Base-by-base conservation (phyloP, 2,797 vertebrate genomes). In the Smutsia gigantea region DNA sequence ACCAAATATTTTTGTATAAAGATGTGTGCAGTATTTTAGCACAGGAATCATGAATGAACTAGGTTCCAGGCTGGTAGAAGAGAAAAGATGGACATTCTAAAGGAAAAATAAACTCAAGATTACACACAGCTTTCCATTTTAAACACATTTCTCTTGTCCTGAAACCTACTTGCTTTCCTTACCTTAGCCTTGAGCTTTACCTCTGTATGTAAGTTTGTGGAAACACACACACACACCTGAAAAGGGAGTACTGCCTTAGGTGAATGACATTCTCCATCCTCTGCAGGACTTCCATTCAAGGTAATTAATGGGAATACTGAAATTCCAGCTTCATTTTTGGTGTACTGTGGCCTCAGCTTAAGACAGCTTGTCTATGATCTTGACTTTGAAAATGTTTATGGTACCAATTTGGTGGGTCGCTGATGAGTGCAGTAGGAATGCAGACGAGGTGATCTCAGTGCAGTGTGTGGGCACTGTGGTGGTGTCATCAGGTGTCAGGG, bases 361-460 rank as follows among this genome's bases (percentile, higher is more conserved):
- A 55, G 61, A 61, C 46, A 84, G 5, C 46, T 96, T 84, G 68
- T 57, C 57, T 83, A 4, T 61, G 55, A 72, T 27, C 55, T 68
- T 86, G 75, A 91, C 59, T 57, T 75, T 84, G 59, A 57, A 64
- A 39, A 39, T n/a, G 82, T 83, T 57, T 39, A 34, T 78, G 75
- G 19, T 85, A 7, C 29, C 4, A 0, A 19, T 46, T 53, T 34
- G 85, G 37, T 29, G 31, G 42, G 29, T 84, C 53, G 13, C 2
- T 92, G 46, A 34, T 93, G 78, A 78, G 29, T 94, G 34, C n/a
- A 13, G 51, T 25, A 57, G 49, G 77, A 59, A 31, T 85, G 14
- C 57, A 29, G n/a, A 29, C 8, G 21, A 39, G 37, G 69, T 5
- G 11, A 7, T 57, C 23, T 49, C 31, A 31, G 12, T 39, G 3